phyloP scores from a whole-genome alignment of 2,888 invertebrate genomes.

The Lochmaea crataegi region DNA sequence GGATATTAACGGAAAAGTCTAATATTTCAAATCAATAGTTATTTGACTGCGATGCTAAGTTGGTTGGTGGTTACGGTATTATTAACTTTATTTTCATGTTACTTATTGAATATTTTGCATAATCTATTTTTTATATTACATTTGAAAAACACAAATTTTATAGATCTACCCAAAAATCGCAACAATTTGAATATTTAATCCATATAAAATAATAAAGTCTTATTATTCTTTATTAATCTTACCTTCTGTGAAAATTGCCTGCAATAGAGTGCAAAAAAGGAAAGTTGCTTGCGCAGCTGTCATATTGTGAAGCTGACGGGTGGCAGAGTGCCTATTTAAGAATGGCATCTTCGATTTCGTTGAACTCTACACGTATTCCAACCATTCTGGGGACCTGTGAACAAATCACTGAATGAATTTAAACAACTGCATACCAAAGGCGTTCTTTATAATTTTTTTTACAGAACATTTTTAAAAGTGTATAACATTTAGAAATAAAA shows the following conservation, averaged over 20 bases:
- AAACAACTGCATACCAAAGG: slow-evolving; percentile 15
- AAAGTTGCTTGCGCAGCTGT: slow-evolving; percentile 60
- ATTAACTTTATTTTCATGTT: no score
- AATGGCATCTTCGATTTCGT: slow-evolving; percentile 58
- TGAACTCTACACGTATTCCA: slow-evolving; percentile 58
- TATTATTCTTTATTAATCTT: slow-evolving; percentile 50
- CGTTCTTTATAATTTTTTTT: background rate
- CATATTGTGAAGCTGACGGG: slow-evolving; percentile 57
- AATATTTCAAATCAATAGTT: no score
- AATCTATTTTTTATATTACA: no score
- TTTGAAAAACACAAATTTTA: no score
- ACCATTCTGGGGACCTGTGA: slow-evolving; percentile 62
- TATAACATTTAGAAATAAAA: background rate
- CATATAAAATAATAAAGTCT: background rate
- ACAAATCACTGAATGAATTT: slow-evolving; percentile 53
- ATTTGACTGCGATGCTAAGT: no score
- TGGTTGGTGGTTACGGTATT: no score
- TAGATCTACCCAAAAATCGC: no score
- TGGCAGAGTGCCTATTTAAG: slow-evolving; percentile 60
- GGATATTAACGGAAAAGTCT: no score
- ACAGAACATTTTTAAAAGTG: background rate
- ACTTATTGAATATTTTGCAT: no score
- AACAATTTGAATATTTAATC: no score
- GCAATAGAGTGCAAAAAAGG: slow-evolving; percentile 59
- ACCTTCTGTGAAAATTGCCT: slow-evolving; percentile 58